Evolutionary conservation across 2,797 vertebrate genomes (phyloP).

Genomic region (Syngnathus acus): DNA sequence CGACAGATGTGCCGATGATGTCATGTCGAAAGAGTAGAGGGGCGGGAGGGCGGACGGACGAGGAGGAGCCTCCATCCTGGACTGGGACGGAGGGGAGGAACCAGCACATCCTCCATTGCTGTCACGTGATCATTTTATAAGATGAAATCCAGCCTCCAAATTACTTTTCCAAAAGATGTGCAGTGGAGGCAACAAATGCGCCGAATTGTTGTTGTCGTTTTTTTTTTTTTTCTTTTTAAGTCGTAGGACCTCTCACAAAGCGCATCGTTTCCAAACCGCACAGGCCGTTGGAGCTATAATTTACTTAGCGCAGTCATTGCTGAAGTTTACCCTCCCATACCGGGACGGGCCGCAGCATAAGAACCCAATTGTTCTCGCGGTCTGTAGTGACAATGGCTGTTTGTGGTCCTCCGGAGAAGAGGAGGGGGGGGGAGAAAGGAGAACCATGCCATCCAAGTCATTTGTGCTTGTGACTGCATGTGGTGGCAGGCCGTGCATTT

Average conservation of each 20-base stretch:
- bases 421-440: slow-evolving; percentile 15
- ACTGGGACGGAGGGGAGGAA: slow-evolving; percentile 28
- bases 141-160: slow-evolving; percentile 23
- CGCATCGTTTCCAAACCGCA: slow-evolving; percentile 37
- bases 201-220: slow-evolving; percentile 19
- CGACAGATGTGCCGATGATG: slow-evolving; percentile 76
- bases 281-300: slow-evolving; percentile 56
- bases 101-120: slow-evolving; percentile 31
- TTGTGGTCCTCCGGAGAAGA: slow-evolving; percentile 58
- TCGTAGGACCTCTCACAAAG: slow-evolving; percentile 35
- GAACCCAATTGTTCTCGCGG: slow-evolving; percentile 65
- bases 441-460: not conserved
- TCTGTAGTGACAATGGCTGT: slow-evolving; percentile 63
- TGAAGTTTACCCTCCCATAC: slow-evolving; percentile 60
- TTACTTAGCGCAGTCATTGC: slow-evolving; percentile 62
- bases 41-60: slow-evolving; percentile 57
- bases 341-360: slow-evolving; percentile 59
- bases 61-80: slow-evolving; percentile 44
- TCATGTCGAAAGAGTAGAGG: slow-evolving; percentile 67
- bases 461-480: not conserved
- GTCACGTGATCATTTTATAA: slow-evolving; percentile 19
- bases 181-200: slow-evolving; percentile 31
- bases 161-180: not conserved
- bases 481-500: not conserved
- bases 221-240: not conserved